Percentiles rank a stretch among this genome's conserved stretches.
Evolutionary conservation across 1,140 invertebrate species (phyloP).

Genomic region (Drosophila simulans): DNA sequence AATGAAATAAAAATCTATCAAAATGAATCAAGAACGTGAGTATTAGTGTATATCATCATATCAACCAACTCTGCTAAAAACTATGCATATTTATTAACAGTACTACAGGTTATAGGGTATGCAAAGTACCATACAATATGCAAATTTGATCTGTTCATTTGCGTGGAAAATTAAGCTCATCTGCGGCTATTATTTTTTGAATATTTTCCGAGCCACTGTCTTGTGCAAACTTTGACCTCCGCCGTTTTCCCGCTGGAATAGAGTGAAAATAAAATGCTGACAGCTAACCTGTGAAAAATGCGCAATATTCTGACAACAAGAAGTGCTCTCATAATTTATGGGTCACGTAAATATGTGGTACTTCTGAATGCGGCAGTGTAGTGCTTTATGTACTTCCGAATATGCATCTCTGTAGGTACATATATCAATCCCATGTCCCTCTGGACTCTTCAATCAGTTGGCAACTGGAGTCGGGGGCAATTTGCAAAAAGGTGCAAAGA

Average conservation of each 20-base stretch:
- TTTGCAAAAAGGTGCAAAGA: conserved; percentile 6
- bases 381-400: conserved; percentile 14
- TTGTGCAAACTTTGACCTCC: conserved; percentile 35
- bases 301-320: conserved; percentile 53
- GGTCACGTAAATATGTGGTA: conserved; percentile 54
- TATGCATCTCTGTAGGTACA: not conserved
- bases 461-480: conserved; percentile 4
- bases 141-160: conserved; percentile 3
- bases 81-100: too few species aligned
- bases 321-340: conserved; percentile 73
- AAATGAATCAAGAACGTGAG: conserved; percentile 5
- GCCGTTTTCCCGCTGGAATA: conserved; percentile 23
- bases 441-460: conserved; percentile 30
- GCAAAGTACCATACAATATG: not conserved
- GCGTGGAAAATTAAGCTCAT: conserved; percentile 31
- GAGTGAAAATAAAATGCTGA: conserved; percentile 36
- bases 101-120: not conserved
- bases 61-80: not conserved
- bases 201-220: conserved; percentile 21
- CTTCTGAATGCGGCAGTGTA: conserved; percentile 7
- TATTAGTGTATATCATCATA: not conserved
- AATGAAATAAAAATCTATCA: conserved; percentile 5
- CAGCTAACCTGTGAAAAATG: conserved; percentile 50
- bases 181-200: conserved; percentile 22
- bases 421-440: conserved; percentile 31